Conservation (phyloP, 2,113 vertebrate species). For the Melozone crissalis region DNA sequence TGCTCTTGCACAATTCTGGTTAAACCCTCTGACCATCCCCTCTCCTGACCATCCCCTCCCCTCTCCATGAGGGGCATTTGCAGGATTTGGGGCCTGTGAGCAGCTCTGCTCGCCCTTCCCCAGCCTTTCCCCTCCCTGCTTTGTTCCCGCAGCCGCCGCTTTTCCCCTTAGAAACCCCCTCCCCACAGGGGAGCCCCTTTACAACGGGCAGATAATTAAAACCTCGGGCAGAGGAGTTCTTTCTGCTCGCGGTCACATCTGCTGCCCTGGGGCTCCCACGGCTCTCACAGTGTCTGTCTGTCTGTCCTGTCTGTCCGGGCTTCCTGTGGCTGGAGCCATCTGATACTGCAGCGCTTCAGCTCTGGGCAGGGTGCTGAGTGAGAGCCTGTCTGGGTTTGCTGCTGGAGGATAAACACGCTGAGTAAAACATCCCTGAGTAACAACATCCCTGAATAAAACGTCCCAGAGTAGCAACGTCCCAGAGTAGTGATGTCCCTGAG, state of each 20-base stretch:
- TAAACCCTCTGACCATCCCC: fast-evolving
- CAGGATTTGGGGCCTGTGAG: not conserved
- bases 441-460: too few relatives aligned
- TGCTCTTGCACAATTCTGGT: not conserved
- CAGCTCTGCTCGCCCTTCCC: not conserved
- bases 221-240: not conserved
- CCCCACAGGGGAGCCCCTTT: not conserved
- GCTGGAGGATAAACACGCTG: fast-evolving
- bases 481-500: too few relatives aligned
- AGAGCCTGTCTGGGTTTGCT: not conserved
- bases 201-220: not conserved
- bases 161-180: not conserved
- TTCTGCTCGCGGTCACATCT: not conserved
- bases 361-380: fast-evolving
- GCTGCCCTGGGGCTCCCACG: not conserved
- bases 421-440: not conserved
- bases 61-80: fast-evolving
- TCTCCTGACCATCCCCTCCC: not conserved
- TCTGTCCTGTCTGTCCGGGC: not conserved
- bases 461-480: fast-evolving
- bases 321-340: not conserved
- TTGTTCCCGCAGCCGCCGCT: not conserved
- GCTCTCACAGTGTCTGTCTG: not conserved
- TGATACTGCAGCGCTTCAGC: not conserved
- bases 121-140: not conserved